These are phyloP conservation scores for Trialeurodes vaporariorum DNA, from an alignment of 1,140 invertebrate species.

Conservation along the genomic window DNA sequence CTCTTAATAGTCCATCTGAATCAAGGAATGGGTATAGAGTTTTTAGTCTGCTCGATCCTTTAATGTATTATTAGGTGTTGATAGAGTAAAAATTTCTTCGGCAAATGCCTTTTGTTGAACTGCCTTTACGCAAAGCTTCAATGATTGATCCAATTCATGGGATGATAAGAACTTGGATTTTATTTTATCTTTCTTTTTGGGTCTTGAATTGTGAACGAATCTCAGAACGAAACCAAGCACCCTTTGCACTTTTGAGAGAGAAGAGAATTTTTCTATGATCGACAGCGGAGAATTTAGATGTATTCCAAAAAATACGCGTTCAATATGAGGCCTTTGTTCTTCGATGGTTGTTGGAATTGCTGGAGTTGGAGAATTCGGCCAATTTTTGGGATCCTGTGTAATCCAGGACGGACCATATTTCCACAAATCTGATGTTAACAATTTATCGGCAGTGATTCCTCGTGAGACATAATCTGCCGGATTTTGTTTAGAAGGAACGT, in stretches of 20 bases:
- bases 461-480: constrained; percentile 20
- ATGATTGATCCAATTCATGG: not conserved
- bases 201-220: not conserved
- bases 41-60: not conserved
- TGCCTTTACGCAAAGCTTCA: not conserved
- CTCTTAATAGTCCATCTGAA: not conserved
- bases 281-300: not conserved
- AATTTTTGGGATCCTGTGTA: not conserved
- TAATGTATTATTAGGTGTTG: not conserved
- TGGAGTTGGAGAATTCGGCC: not conserved
- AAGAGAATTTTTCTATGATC: not conserved
- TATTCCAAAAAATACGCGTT: not conserved
- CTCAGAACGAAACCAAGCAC: not conserved
- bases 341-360: not conserved
- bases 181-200: not conserved
- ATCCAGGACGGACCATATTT: not conserved
- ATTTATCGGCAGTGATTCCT: constrained; percentile 8
- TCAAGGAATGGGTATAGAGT: not conserved
- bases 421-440: constrained; percentile 5
- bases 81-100: not conserved
- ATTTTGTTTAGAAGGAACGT: no score
- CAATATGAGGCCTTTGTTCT: not conserved
- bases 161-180: not conserved
- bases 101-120: not conserved
- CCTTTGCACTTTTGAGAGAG: not conserved